A percentile compares a stretch with the other conserved stretches of the same genome.
Evolutionary conservation across 2,113 vertebrate genomes (phyloP).

Genomic region (Xyrauchen texanus): DNA sequence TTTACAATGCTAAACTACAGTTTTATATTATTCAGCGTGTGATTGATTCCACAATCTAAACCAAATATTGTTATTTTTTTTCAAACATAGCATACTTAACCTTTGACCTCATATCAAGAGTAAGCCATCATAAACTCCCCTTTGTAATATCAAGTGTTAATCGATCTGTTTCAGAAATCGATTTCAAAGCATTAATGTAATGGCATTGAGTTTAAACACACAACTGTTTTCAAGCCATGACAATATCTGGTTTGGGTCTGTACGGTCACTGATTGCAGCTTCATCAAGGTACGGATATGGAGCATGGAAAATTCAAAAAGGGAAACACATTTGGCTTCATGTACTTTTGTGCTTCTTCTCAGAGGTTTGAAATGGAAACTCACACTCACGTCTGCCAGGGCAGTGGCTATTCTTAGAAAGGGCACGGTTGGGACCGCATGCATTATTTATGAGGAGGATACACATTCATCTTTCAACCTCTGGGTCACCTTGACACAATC

Average conservation of each 20-base stretch:
- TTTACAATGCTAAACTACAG: not conserved
- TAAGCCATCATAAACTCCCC: conserved; percentile 17
- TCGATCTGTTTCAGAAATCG: conserved; percentile 26
- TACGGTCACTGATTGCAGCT: not conserved
- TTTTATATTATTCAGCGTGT: conserved; percentile 32
- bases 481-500: conserved; percentile 63
- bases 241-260: not conserved
- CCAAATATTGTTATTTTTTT: not conserved
- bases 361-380: conserved; percentile 58
- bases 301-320: conserved; percentile 44
- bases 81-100: conserved; percentile 16
- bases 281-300: conserved; percentile 3
- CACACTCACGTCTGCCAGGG: conserved; percentile 55
- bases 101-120: not conserved
- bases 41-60: too few species aligned
- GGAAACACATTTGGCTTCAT: conserved; percentile 39
- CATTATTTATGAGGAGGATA: conserved; percentile 72
- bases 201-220: conserved; percentile 23
- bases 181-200: conserved; percentile 6
- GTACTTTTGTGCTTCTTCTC: conserved; percentile 45
- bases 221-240: conserved; percentile 1
- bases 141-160: conserved; percentile 29
- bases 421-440: conserved; percentile 65
- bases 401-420: conserved; percentile 70
- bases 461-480: conserved; percentile 70